These are phyloP conservation scores for Sarcophaga subvicina DNA, from an alignment of 2,888 invertebrate species.

Conservation along the genomic window DNA sequence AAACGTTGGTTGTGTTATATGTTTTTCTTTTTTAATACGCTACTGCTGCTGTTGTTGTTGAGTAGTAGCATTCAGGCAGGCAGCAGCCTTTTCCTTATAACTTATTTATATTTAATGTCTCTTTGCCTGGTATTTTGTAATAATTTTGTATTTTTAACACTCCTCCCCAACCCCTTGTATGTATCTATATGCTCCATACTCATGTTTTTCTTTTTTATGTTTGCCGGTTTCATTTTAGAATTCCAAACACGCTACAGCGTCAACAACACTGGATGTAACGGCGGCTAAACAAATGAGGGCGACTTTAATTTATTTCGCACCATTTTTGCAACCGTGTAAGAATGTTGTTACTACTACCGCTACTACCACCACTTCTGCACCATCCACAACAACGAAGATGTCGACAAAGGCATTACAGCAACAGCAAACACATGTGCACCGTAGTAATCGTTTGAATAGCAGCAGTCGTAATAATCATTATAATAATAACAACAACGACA, in stretches of 20 bases:
- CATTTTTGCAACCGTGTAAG: slow-evolving; percentile 77
- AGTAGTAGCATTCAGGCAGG: slow-evolving; percentile 5
- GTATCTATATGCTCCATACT: too few relatives aligned
- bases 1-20: slow-evolving; percentile 38
- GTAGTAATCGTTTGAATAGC: slow-evolving; percentile 60
- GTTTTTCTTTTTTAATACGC: slow-evolving; percentile 37
- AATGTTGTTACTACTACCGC: slow-evolving; percentile 75
- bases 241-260: slow-evolving; percentile 68
- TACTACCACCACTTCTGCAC: slow-evolving; percentile 52
- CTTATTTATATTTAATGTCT: slow-evolving; percentile 69
- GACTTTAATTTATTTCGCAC: slow-evolving; percentile 79
- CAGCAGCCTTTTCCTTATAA: slow-evolving; percentile 18
- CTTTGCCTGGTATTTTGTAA: slow-evolving; percentile 29
- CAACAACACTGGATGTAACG: slow-evolving; percentile 42
- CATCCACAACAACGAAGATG: slow-evolving; percentile 8
- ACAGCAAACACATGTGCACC: slow-evolving; percentile 66
- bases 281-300: slow-evolving; percentile 72
- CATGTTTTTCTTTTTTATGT: background rate
- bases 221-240: slow-evolving; percentile 1
- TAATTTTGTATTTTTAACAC: background rate
- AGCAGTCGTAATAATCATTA: slow-evolving; percentile 7
- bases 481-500: slow-evolving; percentile 9
- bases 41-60: background rate
- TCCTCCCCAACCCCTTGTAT: background rate
- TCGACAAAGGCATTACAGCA: slow-evolving; percentile 46